A percentile compares a stretch with the other conserved stretches of the same genome.
phyloP scores from a whole-genome alignment of 1,140 invertebrate genomes.

The Odontomachus brunneus region DNA sequence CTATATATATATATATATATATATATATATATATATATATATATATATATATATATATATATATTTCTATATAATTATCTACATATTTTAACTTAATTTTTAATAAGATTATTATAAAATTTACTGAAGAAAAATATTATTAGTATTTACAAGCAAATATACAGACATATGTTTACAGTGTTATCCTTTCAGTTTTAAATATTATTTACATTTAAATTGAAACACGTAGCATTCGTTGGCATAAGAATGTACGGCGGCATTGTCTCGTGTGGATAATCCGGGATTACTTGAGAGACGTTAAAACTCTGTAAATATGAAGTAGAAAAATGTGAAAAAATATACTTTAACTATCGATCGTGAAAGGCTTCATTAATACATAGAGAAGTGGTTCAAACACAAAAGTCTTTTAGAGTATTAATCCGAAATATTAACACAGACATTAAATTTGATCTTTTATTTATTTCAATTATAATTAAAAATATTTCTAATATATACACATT shows the following conservation, averaged over 20 bases:
- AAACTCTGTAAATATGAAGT: conserved; percentile 60
- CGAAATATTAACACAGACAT: no score
- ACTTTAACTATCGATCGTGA: background rate
- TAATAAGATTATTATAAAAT: conserved; percentile 30
- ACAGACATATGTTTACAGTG: conserved; percentile 42
- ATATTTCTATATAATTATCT: no score
- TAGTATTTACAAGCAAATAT: conserved; percentile 63
- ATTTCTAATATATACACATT: no score
- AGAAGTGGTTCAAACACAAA: no score
- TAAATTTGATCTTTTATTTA: no score
- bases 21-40: no score
- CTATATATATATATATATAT: no score
- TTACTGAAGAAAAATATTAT: conserved; percentile 16
- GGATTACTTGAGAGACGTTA: conserved; percentile 56
- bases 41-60: no score
- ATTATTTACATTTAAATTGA: conserved; percentile 52
- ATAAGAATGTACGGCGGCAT: conserved; percentile 25
- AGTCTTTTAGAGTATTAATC: no score
- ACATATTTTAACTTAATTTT: no score
- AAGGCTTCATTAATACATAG: background rate
- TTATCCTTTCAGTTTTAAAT: background rate
- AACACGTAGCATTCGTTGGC: conserved; percentile 45
- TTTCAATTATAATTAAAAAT: no score
- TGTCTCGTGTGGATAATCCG: conserved; percentile 55
- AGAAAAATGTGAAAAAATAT: background rate